Percentiles rank a stretch among this genome's conserved stretches.
These are phyloP conservation scores for Sturmia bella DNA, from an alignment of 2,888 invertebrate species.

Conservation along the genomic window DNA sequence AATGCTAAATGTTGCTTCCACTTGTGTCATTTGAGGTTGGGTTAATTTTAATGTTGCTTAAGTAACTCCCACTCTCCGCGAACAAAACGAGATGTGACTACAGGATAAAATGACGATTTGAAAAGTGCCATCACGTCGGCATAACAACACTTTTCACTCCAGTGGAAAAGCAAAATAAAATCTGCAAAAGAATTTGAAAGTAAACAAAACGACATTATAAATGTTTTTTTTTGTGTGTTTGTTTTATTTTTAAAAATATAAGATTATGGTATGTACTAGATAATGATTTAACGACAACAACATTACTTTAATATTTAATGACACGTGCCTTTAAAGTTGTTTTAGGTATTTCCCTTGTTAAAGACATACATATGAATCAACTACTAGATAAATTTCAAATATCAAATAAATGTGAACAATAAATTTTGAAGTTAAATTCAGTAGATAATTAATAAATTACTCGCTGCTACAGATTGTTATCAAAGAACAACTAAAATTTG, in stretches of 20 bases:
- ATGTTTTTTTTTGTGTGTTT: slow-evolving; percentile 6
- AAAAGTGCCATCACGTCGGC: slow-evolving; percentile 6
- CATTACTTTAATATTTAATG: no score
- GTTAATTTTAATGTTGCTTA: slow-evolving; percentile 66
- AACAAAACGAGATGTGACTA: slow-evolving; percentile 54
- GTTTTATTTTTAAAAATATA: neutral
- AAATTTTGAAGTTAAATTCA: no score
- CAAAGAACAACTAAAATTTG: no score
- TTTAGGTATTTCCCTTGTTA: no score
- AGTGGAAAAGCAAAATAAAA: slow-evolving; percentile 46
- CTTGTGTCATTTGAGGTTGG: slow-evolving; percentile 62
- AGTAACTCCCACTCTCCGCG: slow-evolving; percentile 69
- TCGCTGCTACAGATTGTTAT: no score
- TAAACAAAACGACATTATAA: slow-evolving; percentile 55
- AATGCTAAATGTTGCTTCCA: slow-evolving; percentile 48
- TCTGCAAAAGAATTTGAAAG: slow-evolving; percentile 70
- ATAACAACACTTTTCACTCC: neutral
- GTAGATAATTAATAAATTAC: no score
- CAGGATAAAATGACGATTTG: neutral
- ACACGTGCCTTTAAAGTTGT: no score
- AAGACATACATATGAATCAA: no score
- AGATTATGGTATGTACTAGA: neutral
- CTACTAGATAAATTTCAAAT: no score
- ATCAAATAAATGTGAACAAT: no score
- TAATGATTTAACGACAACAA: no score